These are phyloP conservation scores for Sceloporus tristichus DNA, from an alignment of 2,113 vertebrate species.

Conservation along the genomic window DNA sequence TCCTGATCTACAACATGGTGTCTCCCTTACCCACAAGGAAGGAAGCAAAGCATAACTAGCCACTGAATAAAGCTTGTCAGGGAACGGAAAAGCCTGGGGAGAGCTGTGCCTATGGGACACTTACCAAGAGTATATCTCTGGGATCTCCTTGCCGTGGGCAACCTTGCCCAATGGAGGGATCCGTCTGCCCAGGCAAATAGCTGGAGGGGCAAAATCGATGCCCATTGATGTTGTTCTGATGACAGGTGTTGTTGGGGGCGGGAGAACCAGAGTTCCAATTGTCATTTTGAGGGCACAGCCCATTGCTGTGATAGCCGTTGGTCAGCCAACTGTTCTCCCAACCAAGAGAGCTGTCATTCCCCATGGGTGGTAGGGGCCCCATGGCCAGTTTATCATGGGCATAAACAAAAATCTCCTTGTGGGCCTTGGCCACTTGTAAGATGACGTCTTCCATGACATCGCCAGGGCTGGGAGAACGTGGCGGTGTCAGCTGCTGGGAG, in stretches of 20 bases:
- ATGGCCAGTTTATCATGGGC: slow-evolving; percentile 86
- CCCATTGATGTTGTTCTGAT: slow-evolving; percentile 73
- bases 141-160: slow-evolving; percentile 76
- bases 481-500: slow-evolving; percentile 79
- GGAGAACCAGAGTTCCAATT: slow-evolving; percentile 61
- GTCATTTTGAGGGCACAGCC: slow-evolving; percentile 80
- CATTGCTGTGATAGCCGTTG: slow-evolving; percentile 75
- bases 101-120: slow-evolving; percentile 25
- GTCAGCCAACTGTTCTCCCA: slow-evolving; percentile 75
- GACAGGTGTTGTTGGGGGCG: slow-evolving; percentile 59
- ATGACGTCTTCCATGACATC: slow-evolving; percentile 84
- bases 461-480: slow-evolving; percentile 81
- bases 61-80: slow-evolving; percentile 6
- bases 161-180: slow-evolving; percentile 71
- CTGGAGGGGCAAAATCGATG: slow-evolving; percentile 78
- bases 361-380: slow-evolving; percentile 20
- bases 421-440: slow-evolving; percentile 84
- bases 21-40: not conserved
- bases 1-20: not conserved
- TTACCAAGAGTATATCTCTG: slow-evolving; percentile 86
- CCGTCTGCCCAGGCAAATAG: slow-evolving; percentile 60
- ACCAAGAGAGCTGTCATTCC: slow-evolving; percentile 63
- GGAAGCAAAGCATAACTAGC: not conserved
- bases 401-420: slow-evolving; percentile 89
- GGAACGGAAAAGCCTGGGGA: not conserved